Base-by-base conservation (phyloP, 2,797 vertebrate species). In the Holocentrus rufus region DNA sequence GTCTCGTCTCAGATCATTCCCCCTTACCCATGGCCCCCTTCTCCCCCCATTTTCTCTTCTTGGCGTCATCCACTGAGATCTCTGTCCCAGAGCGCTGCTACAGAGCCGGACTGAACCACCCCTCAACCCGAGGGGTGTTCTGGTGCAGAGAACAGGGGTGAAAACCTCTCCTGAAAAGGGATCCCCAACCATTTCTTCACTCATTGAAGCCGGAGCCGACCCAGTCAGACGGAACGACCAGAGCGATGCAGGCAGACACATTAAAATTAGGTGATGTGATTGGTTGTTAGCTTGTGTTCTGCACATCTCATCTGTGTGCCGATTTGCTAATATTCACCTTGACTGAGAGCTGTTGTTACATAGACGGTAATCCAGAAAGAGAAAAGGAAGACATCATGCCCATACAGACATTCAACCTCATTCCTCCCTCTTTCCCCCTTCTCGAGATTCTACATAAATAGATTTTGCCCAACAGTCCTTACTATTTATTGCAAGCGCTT, bases 401-500 rank as follows among this genome's bases (percentile, higher is more conserved):
- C 76, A 65, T 5, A 42, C 52, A 82, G 76, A 69, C 11, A 22
- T 69, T 78, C 54, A 76, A 14, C 53, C 62, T 79, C 76, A 68
- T 82, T 80, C 73, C 53, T 66, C 30, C 20, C 66, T 20, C 44
- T 64, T 34, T 14, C 63, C 39, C 59, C 15, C 7, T 68, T 82
- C 64, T 75, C 47, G 2, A 84, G 80, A 75, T 80, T 87, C 62
- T 76, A 71, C 85, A 85, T 67, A 54, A 81, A 71, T 71, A 67
- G 59, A 72, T 80, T 79, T 77, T 69, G 79, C 81, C 82, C 72
- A 60, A 85, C 70, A 63, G 74, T 78, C 82, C 79, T 87, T 77
- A 89, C 85, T 92, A 93, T 91, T 93, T 93, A 93, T 93, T 92
- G 88, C 87, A 86, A 89, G 74, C 44, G 85, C 88, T 91, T 83